Conservation (phyloP, 30 jellyfish, hydroid and myxozoan genomes). For the Aurelia coerulea region DNA sequence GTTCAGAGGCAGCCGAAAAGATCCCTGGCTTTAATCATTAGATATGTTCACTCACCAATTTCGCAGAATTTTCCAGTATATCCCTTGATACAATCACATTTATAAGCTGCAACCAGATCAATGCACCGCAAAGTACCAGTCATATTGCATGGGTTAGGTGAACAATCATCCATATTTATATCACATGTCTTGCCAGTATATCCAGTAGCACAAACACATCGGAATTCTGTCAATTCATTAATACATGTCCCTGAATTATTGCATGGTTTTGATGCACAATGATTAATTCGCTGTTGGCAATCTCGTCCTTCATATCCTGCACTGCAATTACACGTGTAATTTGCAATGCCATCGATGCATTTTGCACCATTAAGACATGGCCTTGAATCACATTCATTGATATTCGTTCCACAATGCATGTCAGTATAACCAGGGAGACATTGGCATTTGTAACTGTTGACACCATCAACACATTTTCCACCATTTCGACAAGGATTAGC, state of each 20-base stretch:
- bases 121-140: slow-evolving; percentile 71
- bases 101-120: slow-evolving; percentile 45
- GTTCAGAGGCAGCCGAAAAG: too few relatives aligned
- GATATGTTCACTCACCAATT: slow-evolving; percentile 41
- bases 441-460: slow-evolving; percentile 66
- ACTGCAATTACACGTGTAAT: slow-evolving; percentile 81
- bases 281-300: slow-evolving; percentile 67
- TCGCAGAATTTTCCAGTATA: slow-evolving; percentile 76
- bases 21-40: too few relatives aligned
- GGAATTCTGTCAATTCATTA: slow-evolving; percentile 46
- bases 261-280: slow-evolving; percentile 71
- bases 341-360: slow-evolving; percentile 75
- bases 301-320: slow-evolving; percentile 76
- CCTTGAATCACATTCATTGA: slow-evolving; percentile 70
- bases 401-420: slow-evolving; percentile 63
- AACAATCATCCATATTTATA: slow-evolving; percentile 58
- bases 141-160: slow-evolving; percentile 75
- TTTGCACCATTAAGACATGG: slow-evolving; percentile 79
- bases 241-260: slow-evolving; percentile 65
- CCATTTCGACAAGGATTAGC: slow-evolving; percentile 77
- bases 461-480: slow-evolving; percentile 72
- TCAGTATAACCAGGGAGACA: slow-evolving; percentile 82
- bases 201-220: slow-evolving; percentile 72
- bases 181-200: slow-evolving; percentile 77
- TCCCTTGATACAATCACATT: slow-evolving; percentile 69